phyloP scores from a whole-genome alignment of 2,888 invertebrate genomes.

The Rhaphigaster nebulosa region DNA sequence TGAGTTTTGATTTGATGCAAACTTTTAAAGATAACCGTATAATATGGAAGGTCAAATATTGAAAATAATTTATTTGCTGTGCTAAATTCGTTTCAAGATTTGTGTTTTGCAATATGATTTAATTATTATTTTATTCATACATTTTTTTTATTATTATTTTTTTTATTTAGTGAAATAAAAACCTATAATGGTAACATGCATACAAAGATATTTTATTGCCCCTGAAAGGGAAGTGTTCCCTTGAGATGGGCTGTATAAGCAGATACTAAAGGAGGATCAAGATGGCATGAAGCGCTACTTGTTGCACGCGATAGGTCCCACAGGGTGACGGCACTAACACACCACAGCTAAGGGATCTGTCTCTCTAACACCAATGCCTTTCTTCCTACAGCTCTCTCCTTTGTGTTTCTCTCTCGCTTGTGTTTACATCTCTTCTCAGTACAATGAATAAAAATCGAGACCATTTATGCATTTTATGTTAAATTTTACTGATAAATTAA shows the following conservation, averaged over 20 bases:
- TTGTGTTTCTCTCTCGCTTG: not conserved
- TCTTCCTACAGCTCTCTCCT: not conserved
- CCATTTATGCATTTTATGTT: too few relatives aligned
- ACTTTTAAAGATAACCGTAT: too few relatives aligned
- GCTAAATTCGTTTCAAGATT: too few relatives aligned
- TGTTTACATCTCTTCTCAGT: not conserved
- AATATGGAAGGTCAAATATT: too few relatives aligned
- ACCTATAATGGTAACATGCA: not conserved
- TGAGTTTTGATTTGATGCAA: too few relatives aligned
- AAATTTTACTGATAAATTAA: too few relatives aligned
- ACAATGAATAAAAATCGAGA: too few relatives aligned
- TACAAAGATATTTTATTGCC: not conserved
- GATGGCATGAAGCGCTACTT: not conserved
- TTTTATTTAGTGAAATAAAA: not conserved
- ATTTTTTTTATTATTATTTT: too few relatives aligned
- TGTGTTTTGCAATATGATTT: too few relatives aligned
- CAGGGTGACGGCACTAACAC: not conserved
- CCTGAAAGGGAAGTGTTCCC: not conserved
- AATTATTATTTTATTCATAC: too few relatives aligned
- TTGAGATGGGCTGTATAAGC: not conserved
- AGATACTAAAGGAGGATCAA: conserved; percentile 5
- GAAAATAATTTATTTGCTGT: too few relatives aligned
- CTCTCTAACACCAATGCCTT: not conserved
- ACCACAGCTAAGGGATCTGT: not conserved
- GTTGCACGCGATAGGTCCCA: not conserved